Base-by-base conservation (phyloP, 1,140 invertebrate genomes). In the Heliothis virescens region DNA sequence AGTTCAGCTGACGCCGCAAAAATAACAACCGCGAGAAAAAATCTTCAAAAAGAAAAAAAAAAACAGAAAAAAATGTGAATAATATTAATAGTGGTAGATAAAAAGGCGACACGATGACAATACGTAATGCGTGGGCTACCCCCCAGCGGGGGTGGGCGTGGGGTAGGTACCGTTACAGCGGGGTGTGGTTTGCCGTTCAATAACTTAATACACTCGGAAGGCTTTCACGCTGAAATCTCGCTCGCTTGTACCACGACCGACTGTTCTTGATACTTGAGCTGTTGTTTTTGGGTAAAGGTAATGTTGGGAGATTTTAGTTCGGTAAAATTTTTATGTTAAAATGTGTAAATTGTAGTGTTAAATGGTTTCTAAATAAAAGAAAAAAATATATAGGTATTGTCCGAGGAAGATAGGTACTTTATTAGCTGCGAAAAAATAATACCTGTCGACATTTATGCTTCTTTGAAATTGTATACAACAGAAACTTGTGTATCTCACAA, bases 121-220 rank as follows among this genome's bases (percentile, higher is more conserved):
- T 76, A 90, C 86, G 91, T 90, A 88, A 91, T 89, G 55, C 57
- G 53, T 53, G 63, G 21, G 65, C 53, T 26, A 41, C 52, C 59
- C 78, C 82, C 78, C 82, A 73, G 53, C 26, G 79, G 65, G 69
- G 67, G 79, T 50, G 78, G 79, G 83, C 82, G 79, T 59, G 75
- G 79, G 83, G 82, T 71, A 74, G 80, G 88, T 87, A 89, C 86
- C 87, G 90, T 91, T 92, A 91, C 90, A 93, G 86, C 83, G 82
- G 91, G 93, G 92, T 94, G 92, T 93, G 91, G 92, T 93, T 94
- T 94, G 93, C 92, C 92, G 92, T 94, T 94, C 92, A 91, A 94
- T 94, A 94, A 94, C 92, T 93, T 93, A 93, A 93, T 92, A 94
- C 92, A 91, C 89, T 91, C 86, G 89, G 89, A 92, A 94, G 90